phyloP scores from a whole-genome alignment of 2,888 invertebrate species.

The Lepetodrilus schrolli region DNA sequence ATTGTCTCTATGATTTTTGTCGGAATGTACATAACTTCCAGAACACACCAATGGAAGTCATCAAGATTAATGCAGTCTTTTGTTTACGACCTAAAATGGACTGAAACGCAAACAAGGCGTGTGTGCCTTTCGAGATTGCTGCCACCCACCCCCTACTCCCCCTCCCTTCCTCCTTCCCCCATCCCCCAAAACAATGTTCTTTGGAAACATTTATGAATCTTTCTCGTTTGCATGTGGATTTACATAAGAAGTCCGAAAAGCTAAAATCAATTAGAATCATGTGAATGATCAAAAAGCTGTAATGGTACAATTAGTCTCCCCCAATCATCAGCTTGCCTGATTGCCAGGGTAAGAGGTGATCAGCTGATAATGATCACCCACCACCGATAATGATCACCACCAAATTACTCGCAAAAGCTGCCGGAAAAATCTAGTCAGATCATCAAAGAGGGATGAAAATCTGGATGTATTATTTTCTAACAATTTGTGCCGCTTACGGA shows the following conservation, averaged over 20 bases:
- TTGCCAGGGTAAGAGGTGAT: background rate
- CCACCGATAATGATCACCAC: too few species aligned
- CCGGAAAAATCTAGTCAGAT: background rate
- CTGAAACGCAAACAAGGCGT: background rate
- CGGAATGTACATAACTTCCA: constrained; percentile 24
- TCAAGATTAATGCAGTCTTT: constrained; percentile 22
- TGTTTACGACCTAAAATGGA: constrained; percentile 22
- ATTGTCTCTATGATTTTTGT: constrained; percentile 23
- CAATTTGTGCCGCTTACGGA: constrained; percentile 10
- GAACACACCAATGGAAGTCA: constrained; percentile 5
- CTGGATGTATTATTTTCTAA: constrained; percentile 4
- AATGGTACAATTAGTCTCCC: constrained; percentile 23
- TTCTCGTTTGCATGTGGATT: constrained; percentile 12
- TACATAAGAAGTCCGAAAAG: constrained; percentile 24
- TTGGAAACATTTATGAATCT: background rate
- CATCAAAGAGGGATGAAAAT: constrained; percentile 13
- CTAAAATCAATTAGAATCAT: constrained; percentile 31
- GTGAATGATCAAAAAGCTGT: constrained; percentile 28
- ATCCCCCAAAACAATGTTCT: too few species aligned
- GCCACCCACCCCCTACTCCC: background rate
- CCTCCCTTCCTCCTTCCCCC: background rate
- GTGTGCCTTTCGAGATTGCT: constrained; percentile 17
- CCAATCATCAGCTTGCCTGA: background rate
- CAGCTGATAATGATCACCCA: constrained; percentile 29
- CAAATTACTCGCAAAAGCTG: constrained; percentile 11